phyloP scores from a whole-genome alignment of 2,113 vertebrate species.

The Indicator indicator region DNA sequence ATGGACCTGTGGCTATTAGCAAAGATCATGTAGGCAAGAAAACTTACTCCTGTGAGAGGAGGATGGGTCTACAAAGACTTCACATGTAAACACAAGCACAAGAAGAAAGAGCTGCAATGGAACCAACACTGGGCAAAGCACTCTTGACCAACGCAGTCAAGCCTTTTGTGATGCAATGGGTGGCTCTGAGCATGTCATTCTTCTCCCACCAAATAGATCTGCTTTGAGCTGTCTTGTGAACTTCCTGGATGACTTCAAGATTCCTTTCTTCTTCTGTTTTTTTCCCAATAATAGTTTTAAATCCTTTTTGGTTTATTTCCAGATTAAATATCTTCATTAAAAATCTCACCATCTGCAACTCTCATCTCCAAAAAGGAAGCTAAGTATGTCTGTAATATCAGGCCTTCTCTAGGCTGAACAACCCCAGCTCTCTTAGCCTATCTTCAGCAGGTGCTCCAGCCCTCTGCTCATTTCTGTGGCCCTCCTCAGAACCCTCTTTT shows the following conservation, averaged over 20 bases:
- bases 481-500: too few relatives aligned
- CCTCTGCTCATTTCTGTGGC: too few relatives aligned
- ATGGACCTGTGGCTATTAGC: neutral
- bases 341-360: slow-evolving; percentile 51
- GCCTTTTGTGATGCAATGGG: neutral
- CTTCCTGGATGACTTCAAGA: slow-evolving; percentile 9
- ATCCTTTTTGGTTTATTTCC: slow-evolving; percentile 53
- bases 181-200: neutral
- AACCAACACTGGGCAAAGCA: neutral
- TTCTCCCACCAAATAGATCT: neutral
- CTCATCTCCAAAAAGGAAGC: slow-evolving; percentile 16
- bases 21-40: neutral
- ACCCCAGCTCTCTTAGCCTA: too few relatives aligned
- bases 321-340: slow-evolving; percentile 55
- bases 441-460: too few relatives aligned
- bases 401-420: neutral
- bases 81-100: neutral
- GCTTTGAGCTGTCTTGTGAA: neutral
- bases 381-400: slow-evolving; percentile 34
- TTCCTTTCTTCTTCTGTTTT: slow-evolving; percentile 18
- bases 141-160: neutral
- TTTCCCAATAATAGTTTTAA: neutral
- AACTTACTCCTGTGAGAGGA: neutral
- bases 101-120: neutral
- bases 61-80: neutral